These are phyloP conservation scores for Cecropterus lyciades DNA, from an alignment of 1,140 invertebrate species.

Conservation along the genomic window DNA sequence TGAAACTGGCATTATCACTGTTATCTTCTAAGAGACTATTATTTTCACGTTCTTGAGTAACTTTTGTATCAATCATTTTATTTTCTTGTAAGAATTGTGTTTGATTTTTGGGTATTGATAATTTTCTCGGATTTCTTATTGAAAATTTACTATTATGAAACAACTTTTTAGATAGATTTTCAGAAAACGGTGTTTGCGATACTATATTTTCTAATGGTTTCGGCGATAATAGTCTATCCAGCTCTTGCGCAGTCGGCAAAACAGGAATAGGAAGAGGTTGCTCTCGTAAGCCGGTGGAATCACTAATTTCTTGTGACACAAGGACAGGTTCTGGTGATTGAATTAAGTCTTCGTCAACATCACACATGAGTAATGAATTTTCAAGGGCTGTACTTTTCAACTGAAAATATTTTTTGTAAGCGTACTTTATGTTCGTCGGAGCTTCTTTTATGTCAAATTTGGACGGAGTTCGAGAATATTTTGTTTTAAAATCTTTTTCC, in stretches of 20 bases:
- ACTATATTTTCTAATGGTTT: constrained; percentile 24
- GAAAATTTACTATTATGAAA: constrained; percentile 88
- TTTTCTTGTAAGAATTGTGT: not conserved
- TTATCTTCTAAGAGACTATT: constrained; percentile 13
- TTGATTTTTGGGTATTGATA: constrained; percentile 66
- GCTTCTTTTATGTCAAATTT: constrained; percentile 93
- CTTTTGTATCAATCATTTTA: not conserved
- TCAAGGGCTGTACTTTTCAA: constrained; percentile 90
- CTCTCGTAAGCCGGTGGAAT: constrained; percentile 47
- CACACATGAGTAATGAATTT: constrained; percentile 85
- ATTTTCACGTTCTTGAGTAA: constrained; percentile 1
- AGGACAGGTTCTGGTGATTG: constrained; percentile 58
- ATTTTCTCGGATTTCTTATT: constrained; percentile 91
- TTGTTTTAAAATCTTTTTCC: constrained; percentile 91
- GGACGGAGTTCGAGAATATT: constrained; percentile 88
- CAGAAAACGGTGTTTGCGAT: constrained; percentile 50
- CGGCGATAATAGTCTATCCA: constrained; percentile 77
- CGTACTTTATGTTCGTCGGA: constrained; percentile 87
- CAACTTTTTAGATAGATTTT: constrained; percentile 88
- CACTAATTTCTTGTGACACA: constrained; percentile 22
- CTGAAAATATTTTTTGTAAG: constrained; percentile 92
- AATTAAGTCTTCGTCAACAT: constrained; percentile 60
- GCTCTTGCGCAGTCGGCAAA: constrained; percentile 62
- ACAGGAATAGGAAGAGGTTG: constrained; percentile 42
- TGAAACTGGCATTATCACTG: constrained; percentile 29